Base-by-base conservation (phyloP, 23 tunicate species). In the Aplidium turbinatum region DNA sequence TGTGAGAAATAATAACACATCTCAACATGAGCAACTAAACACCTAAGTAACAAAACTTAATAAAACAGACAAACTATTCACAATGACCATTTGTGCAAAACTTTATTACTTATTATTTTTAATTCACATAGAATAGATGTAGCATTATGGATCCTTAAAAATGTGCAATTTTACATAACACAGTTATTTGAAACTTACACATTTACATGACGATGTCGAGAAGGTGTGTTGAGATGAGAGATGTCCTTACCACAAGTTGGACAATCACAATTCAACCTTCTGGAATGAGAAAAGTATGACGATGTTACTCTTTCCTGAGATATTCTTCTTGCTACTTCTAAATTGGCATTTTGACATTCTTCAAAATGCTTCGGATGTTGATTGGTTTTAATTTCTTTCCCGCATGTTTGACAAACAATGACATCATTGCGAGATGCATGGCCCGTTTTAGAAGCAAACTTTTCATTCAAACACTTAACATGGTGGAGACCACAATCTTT, bases 361-460 rank as follows among this genome's bases (percentile, higher is more conserved):
- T 65, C 72, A 35, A 30, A 4, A 65, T 65, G 72, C 2, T 5
- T 3, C 9, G 50, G 48, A 38, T 35, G 38, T 11, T 65, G 50
- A 19, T 18, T 65, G 25, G 38, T 29, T 38, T 65, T 18, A 38
- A 65, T 36, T n/a, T 38, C 50, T 35, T 65, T 35, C 23, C 72
- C 72, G 38, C 72, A 65, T 19, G 72, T 65, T 35, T 48, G 19
- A 50, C 72, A 65, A 38, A 36, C 26, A 18, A 65, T 21, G 22
- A 11, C 24, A 38, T 38, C 27, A 21, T 7, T 11, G 72, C 50
- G 36, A 5, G 48, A 9, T 36, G 16, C 23, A 6, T 24, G 27
- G 4, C 7, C 5, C 35, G n/a, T n/a, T n/a, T n/a, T n/a, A n/a
- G n/a, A 60, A 19, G 72, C 19, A 36, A 35, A 65, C 19, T 19